phyloP scores from a whole-genome alignment of 2,113 vertebrate species.

The Myrmophylax atrothorax region DNA sequence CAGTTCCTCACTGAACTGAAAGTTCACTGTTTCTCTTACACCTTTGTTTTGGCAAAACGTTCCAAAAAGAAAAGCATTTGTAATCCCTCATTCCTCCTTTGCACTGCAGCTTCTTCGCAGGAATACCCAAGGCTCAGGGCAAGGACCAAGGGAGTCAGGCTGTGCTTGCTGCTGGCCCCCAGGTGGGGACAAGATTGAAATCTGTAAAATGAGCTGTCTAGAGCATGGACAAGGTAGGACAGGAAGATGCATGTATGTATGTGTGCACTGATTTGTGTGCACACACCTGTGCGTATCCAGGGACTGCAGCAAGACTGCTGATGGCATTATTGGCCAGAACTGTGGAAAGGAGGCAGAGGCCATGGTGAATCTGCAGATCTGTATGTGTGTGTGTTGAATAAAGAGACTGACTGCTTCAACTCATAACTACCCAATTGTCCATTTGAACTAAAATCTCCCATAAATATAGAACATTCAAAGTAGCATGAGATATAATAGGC shows the following conservation, averaged over 20 bases:
- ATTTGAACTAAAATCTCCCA: background rate
- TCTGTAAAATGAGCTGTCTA: background rate
- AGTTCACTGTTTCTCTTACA: background rate
- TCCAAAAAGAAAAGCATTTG: background rate
- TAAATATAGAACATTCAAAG: background rate
- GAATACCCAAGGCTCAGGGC: background rate
- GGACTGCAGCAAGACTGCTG: background rate
- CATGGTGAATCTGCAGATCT: background rate
- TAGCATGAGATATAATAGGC: background rate
- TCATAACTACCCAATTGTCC: fast-evolving
- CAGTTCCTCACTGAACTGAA: background rate
- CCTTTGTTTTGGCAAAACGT: background rate
- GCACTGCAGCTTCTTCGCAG: background rate
- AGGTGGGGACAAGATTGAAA: background rate
- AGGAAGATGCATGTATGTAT: fast-evolving
- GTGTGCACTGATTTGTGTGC: fast-evolving
- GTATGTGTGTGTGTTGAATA: background rate
- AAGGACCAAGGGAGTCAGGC: background rate
- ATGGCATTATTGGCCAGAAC: background rate
- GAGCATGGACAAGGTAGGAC: background rate
- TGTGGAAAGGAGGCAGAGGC: background rate
- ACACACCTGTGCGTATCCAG: fast-evolving
- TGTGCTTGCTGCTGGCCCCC: background rate
- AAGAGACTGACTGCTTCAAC: background rate
- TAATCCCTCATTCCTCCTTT: background rate